Conservation (phyloP, 2,888 invertebrate species). For the Gortyna flavago region DNA sequence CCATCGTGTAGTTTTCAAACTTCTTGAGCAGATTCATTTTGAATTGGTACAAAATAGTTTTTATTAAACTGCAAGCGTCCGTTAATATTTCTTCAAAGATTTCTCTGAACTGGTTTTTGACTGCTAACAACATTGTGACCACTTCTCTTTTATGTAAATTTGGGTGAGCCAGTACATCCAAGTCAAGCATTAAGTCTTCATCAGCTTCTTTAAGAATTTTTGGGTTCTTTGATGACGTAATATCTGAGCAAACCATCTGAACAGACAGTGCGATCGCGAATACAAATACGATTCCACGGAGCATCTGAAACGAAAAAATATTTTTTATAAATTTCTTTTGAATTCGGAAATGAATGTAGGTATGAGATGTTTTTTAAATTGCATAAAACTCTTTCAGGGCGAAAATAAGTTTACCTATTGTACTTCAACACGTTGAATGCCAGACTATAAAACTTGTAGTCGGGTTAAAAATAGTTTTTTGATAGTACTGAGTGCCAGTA, state of each 20-base stretch:
- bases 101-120: constrained; percentile 75
- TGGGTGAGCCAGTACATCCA: constrained; percentile 24
- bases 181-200: constrained; percentile 44
- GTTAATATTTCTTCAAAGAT: constrained; percentile 72
- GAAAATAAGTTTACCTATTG: background rate
- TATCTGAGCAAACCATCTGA: constrained; percentile 16
- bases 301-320: constrained; percentile 53
- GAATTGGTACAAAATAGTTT: constrained; percentile 66
- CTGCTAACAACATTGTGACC: constrained; percentile 64
- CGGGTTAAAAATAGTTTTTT: background rate
- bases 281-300: constrained; percentile 11
- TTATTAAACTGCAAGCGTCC: constrained; percentile 68
- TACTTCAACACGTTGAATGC: background rate
- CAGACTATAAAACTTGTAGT: background rate
- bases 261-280: constrained; percentile 33
- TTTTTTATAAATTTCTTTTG: background rate
- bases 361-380: background rate
- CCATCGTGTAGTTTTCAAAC: constrained; percentile 73
- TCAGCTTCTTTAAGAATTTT: constrained; percentile 11
- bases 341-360: background rate
- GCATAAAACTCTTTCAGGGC: background rate
- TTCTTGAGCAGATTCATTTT: constrained; percentile 75
- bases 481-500: too few species aligned
- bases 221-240: constrained; percentile 14
- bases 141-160: constrained; percentile 61